phyloP scores from a whole-genome alignment of 2,113 vertebrate species.

The Phalacrocorax pelagicus region DNA sequence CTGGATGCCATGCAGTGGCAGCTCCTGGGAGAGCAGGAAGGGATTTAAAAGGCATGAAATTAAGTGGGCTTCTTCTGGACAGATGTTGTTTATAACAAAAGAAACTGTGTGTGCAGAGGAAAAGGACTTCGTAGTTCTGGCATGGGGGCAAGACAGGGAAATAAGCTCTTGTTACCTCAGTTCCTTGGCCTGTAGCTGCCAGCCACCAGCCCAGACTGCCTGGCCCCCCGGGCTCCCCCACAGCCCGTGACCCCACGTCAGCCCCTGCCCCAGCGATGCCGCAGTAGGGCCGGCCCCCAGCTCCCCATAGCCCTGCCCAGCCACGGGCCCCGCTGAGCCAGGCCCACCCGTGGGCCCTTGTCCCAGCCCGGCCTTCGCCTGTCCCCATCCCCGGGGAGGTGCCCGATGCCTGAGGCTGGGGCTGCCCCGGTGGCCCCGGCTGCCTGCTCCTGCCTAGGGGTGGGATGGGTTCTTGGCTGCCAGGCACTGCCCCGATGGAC shows the following conservation, averaged over 20 bases:
- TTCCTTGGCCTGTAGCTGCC: not conserved
- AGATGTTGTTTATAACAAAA: not conserved
- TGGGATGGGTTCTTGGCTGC: not conserved
- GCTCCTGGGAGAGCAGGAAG: not conserved
- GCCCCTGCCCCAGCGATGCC: not conserved
- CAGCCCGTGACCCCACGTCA: accelerated
- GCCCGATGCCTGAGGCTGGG: no score
- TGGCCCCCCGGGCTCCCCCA: not conserved
- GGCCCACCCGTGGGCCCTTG: no score
- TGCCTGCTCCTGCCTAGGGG: not conserved
- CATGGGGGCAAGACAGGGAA: not conserved
- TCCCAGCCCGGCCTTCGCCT: no score
- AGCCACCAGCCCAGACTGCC: not conserved
- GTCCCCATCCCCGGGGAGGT: no score
- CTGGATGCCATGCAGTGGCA: not conserved
- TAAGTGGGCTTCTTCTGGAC: not conserved
- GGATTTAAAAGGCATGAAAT: not conserved
- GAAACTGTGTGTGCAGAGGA: not conserved
- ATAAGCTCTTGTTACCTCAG: not conserved
- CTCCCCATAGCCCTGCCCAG: no score
- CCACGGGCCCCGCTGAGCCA: no score
- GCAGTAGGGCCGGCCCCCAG: no score
- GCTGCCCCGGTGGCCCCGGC: no score
- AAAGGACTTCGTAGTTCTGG: not conserved
- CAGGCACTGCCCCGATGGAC: not conserved